These are phyloP conservation scores for Tachystola acroxantha DNA, from an alignment of 2,888 invertebrate species.

Conservation along the genomic window DNA sequence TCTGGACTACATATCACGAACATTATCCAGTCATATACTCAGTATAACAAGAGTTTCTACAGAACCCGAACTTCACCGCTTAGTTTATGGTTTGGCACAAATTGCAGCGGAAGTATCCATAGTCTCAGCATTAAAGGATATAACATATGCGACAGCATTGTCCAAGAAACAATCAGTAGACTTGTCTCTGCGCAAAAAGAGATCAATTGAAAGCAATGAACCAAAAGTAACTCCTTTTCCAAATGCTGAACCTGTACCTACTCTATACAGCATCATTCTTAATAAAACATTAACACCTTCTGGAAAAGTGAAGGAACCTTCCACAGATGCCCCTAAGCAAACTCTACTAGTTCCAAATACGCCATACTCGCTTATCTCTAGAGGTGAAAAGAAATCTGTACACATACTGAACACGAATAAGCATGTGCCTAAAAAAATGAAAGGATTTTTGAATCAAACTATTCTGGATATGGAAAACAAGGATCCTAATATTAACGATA, in stretches of 20 bases:
- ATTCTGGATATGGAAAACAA: constrained; percentile 51
- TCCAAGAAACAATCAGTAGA: constrained; percentile 69
- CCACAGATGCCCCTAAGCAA: constrained; percentile 9
- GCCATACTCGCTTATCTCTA: constrained; percentile 53
- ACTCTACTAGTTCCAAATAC: constrained; percentile 21
- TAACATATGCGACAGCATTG: constrained; percentile 57
- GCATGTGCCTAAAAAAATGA: constrained; percentile 17
- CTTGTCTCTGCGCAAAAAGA: constrained; percentile 55
- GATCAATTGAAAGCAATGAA: constrained; percentile 10
- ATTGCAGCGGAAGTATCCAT: constrained; percentile 69
- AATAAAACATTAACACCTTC: constrained; percentile 33
- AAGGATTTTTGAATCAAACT: constrained; percentile 67
- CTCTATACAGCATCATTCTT: constrained; percentile 45
- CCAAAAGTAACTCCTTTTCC: constrained; percentile 1
- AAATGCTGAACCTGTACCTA: constrained; percentile 23
- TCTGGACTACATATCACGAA: constrained; percentile 66
- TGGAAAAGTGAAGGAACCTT: constrained; percentile 6
- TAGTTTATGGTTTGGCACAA: constrained; percentile 69
- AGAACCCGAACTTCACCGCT: constrained; percentile 66
- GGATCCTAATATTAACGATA: constrained; percentile 32
- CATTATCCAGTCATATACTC: constrained; percentile 62
- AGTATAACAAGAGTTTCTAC: constrained; percentile 60
- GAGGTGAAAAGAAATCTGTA: constrained; percentile 35
- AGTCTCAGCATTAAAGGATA: constrained; percentile 65
- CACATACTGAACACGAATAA: constrained; percentile 35